phyloP scores from a whole-genome alignment of 2,888 invertebrate genomes.

The Sarcophaga rosellei region DNA sequence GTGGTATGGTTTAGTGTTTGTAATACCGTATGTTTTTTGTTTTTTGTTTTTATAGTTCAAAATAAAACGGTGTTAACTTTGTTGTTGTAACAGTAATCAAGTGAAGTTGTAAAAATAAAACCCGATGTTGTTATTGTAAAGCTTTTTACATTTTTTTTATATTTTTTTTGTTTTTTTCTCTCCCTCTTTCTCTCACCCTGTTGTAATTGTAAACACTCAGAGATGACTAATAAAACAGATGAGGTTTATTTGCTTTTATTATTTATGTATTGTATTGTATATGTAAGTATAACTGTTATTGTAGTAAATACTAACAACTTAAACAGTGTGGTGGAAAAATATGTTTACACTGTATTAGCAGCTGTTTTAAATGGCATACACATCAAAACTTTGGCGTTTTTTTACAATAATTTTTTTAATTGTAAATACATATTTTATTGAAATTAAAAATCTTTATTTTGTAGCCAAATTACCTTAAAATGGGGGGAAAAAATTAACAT shows the following conservation, averaged over 20 bases:
- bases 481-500: constrained; percentile 4
- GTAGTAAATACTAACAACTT: neutral
- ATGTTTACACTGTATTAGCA: constrained; percentile 2
- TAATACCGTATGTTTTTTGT: neutral
- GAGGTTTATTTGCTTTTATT: constrained; percentile 36
- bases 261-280: constrained; percentile 6
- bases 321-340: neutral
- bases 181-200: no score
- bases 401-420: neutral
- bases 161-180: neutral
- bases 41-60: neutral
- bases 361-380: neutral
- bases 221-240: constrained; percentile 57
- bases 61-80: constrained; percentile 12
- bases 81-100: neutral
- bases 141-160: neutral
- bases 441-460: neutral
- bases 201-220: constrained; percentile 20
- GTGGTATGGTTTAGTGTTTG: neutral
- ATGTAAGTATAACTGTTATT: neutral
- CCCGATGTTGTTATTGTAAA: neutral
- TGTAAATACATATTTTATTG: neutral
- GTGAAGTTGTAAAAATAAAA: neutral
- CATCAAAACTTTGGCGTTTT: no score
- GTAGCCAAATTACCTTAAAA: constrained; percentile 4